Base-by-base conservation (phyloP, 2,888 invertebrate species). In the Ceraclea dissimilis region DNA sequence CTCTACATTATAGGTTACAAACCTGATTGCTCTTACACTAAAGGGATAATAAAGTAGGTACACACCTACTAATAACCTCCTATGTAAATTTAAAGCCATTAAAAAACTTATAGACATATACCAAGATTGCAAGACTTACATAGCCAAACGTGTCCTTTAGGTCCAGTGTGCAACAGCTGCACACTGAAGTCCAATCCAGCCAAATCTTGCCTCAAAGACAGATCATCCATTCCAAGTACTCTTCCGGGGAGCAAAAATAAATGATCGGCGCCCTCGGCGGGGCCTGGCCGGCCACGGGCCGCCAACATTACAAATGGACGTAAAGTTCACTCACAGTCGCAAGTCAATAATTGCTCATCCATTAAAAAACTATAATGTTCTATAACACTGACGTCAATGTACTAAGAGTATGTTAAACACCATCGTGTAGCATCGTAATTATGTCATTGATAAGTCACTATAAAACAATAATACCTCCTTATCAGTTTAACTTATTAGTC, bases 121-220 rank as follows among this genome's bases (percentile, higher is more conserved):
- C n/a, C n/a, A n/a, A n/a, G n/a, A n/a, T n/a, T n/a, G n/a, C n/a
- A n/a, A n/a, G 13, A 39, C 79, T 78, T 70, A 79, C 79, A 79
- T 67, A 79, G 76, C 79, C 79, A 79, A 62, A 79, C 78, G 71
- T 79, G 79, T 66, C 79, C 79, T 64, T 74, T 73, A 31, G 79
- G 79, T 52, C 78, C 79, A 54, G 74, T 74, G 67, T 77, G 78
- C 60, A 79, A 71, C 19, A 78, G 70, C 61, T 77, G 75, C 54
- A 75, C 71, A 65, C 75, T 76, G 68, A 79, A 79, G 66, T 79
- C 77, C 54, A 79, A 70, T 53, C 78, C 76, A 54, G 78, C 79
- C 51, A 79, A 71, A 64, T 79, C 79, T 67, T 78, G 75, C 56
- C 77, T 70, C 56, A 79, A 70, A 63, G 75, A 75, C 33, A 71